phyloP scores from a whole-genome alignment of 2,113 vertebrate species.

The Periophthalmus modestus region DNA sequence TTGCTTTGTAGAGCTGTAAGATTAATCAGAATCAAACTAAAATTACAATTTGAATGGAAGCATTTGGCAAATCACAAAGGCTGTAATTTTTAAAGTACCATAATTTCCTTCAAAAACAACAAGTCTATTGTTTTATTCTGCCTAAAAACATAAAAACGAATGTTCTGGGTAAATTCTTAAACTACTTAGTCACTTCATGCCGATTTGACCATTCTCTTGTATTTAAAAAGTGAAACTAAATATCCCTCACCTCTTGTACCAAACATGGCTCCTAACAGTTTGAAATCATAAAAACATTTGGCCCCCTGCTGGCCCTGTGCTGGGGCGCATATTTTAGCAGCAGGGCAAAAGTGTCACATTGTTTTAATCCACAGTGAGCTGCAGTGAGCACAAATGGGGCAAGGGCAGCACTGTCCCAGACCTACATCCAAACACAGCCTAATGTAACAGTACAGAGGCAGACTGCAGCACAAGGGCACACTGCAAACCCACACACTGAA shows the following conservation, averaged over 20 bases:
- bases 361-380: slow-evolving; percentile 12
- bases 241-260: not conserved
- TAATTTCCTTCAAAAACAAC: no score
- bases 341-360: not conserved
- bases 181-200: no score
- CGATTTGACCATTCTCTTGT: no score
- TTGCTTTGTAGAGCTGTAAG: no score
- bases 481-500: not conserved
- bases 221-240: not conserved
- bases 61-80: no score
- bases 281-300: not conserved
- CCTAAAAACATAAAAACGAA: no score
- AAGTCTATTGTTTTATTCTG: no score
- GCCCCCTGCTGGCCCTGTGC: not conserved
- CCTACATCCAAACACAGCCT: slow-evolving; percentile 1
- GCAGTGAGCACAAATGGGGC: slow-evolving; percentile 26
- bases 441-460: not conserved
- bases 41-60: no score
- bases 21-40: no score
- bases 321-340: not conserved
- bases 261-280: not conserved
- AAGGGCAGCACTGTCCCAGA: slow-evolving; percentile 32
- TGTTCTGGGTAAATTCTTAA: no score
- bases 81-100: no score
- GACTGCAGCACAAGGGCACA: not conserved